A percentile compares a stretch with the other conserved stretches of the same genome.
phyloP scores from a whole-genome alignment of 1,140 invertebrate species.

The Diachasma alloeum region DNA sequence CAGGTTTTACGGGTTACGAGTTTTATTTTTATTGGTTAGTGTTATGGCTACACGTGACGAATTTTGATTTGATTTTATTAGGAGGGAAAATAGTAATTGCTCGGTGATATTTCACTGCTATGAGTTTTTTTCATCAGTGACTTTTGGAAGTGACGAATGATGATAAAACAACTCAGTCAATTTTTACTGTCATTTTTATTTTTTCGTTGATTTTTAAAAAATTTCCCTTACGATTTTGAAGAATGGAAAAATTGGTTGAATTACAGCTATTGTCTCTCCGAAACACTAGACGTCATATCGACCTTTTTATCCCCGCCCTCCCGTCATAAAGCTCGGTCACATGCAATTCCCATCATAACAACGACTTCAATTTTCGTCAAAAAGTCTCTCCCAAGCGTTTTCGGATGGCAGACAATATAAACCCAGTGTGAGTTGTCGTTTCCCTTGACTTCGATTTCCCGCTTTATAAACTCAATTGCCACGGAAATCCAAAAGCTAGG shows the following conservation, averaged over 20 bases:
- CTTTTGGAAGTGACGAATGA: no score
- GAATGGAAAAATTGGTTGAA: background rate
- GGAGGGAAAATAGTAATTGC: no score
- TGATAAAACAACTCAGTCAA: no score
- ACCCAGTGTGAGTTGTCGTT: slow-evolving; percentile 18
- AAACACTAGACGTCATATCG: slow-evolving; percentile 4
- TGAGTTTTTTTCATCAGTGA: no score
- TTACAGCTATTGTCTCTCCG: background rate
- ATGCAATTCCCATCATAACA: slow-evolving; percentile 62
- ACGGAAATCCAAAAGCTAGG: slow-evolving; percentile 43
- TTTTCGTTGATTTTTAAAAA: no score
- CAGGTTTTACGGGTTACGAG: slow-evolving; percentile 44
- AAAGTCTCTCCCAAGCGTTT: slow-evolving; percentile 46
- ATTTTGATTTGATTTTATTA: slow-evolving; percentile 25
- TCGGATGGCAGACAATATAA: slow-evolving; percentile 2
- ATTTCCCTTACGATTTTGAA: no score
- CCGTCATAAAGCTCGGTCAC: slow-evolving; percentile 54
- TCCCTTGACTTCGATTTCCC: slow-evolving; percentile 60
- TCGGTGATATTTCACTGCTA: no score
- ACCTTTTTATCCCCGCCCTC: slow-evolving; percentile 26
- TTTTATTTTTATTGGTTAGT: slow-evolving; percentile 29
- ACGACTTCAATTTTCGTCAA: slow-evolving; percentile 66
- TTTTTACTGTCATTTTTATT: no score
- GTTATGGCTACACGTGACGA: slow-evolving; percentile 21
- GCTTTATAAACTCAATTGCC: slow-evolving; percentile 65